Base-by-base conservation (phyloP, 2,797 vertebrate genomes). In the Menidia menidia region DNA sequence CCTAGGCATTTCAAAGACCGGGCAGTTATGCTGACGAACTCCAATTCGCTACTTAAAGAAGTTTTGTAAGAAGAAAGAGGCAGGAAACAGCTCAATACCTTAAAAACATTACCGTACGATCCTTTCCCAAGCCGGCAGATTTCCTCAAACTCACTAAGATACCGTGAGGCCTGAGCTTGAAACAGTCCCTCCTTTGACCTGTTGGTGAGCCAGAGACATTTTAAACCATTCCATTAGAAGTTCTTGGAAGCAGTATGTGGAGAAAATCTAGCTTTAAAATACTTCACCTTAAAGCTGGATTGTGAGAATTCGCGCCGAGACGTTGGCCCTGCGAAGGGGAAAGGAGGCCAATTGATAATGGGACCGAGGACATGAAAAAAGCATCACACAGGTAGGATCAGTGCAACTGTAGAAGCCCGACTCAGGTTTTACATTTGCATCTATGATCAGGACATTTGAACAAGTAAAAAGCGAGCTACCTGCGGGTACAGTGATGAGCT, bases 141-240 rank as follows among this genome's bases (percentile, higher is more conserved):
- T 90, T 99, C 96, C 84, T 99, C 97, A 93, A 98, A 99, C 85
- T 99, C 98, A 91, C 95, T 97, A 48, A 98, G 90, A 80, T 97
- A 99, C 8, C 98, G 96, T 14, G 98, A 99, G 0, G 96, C 96
- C 82, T 98, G 97, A 0, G 95, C 94, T 92, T 98, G 96, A 74
- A 97, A 96, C 44, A 95, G 85, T 44, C 87, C 92, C 57, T 94
- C 94, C 53, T 91, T 94, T 0, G 86, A 79, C 80, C 95, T 95
- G 78, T 35, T 18, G 35, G 62, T 16, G 54, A 53, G 42, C 9
- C 4, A 67, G 55, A 80, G 51, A 43, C 0, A 35, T 35, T 2
- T 63, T 13, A 63, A 31, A 64, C 3, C 51, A 14, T 13, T 31
- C 3, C 41, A 2, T 31, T 39, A 31, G 44, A 60, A 30, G 57